A percentile compares a stretch with the other conserved stretches of the same genome.
Conservation (phyloP, 2,113 vertebrate species). For the Sakesphorus luctuosus region DNA sequence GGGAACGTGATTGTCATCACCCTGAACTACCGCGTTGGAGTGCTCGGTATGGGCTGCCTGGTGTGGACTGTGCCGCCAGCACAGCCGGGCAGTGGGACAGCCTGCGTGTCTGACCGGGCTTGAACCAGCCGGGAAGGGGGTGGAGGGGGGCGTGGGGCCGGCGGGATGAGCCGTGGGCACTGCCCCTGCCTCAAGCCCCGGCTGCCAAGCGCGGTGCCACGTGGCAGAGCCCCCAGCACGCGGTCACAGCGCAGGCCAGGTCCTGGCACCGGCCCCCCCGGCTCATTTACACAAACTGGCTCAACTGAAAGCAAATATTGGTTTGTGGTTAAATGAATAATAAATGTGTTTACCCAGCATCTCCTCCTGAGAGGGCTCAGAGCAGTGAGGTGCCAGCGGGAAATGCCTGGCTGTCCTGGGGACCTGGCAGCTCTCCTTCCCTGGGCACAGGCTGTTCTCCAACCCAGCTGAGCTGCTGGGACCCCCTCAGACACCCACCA, state of each 20-base stretch:
- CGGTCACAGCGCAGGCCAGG: rapidly evolving
- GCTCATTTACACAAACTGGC: constrained; percentile 24
- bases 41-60: constrained; percentile 84
- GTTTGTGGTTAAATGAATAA: constrained; percentile 64
- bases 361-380: constrained; percentile 14
- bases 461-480: not conserved
- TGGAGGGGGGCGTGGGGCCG: rapidly evolving
- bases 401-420: not conserved
- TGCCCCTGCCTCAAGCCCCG: not conserved
- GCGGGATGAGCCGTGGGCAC: rapidly evolving
- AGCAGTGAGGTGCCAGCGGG: not conserved
- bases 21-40: constrained; percentile 98
- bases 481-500: not conserved
- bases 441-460: not conserved
- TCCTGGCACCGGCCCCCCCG: not conserved
- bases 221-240: not conserved
- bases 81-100: not conserved
- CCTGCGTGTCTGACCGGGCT: not conserved
- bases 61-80: not conserved
- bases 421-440: not conserved
- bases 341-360: constrained; percentile 45
- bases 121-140: rapidly evolving
- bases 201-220: not conserved
- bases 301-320: constrained; percentile 64
- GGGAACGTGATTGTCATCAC: constrained; percentile 99